phyloP scores from a whole-genome alignment of 2,113 vertebrate species.

The Phaethon lepturus region DNA sequence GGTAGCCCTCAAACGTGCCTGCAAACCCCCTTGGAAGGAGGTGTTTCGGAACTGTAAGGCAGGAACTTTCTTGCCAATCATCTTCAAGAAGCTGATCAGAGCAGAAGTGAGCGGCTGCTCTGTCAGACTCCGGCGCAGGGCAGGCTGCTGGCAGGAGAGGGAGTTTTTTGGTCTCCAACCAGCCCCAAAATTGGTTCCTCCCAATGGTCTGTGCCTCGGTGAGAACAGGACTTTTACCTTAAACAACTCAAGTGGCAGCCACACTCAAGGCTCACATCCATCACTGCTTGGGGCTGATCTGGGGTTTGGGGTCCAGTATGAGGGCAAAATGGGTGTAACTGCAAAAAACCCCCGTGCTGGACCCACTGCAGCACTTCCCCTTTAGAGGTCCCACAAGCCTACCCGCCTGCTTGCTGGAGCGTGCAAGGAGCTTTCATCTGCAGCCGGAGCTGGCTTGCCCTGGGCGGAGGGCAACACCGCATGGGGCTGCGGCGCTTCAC shows the following conservation, averaged over 20 bases:
- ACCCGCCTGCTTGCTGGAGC: not conserved
- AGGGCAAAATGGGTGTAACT: no score
- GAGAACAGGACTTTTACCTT: not conserved
- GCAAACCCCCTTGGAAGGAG: not conserved
- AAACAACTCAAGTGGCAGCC: not conserved
- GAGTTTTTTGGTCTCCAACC: not conserved
- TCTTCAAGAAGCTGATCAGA: not conserved
- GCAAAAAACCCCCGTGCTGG: rapidly evolving
- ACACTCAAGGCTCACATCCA: not conserved
- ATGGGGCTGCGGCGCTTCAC: rapidly evolving
- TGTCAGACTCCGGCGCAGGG: rapidly evolving
- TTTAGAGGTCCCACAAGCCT: not conserved
- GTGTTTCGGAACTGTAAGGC: not conserved
- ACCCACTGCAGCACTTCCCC: rapidly evolving
- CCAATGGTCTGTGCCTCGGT: rapidly evolving
- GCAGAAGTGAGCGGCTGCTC: not conserved
- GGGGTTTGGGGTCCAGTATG: not conserved
- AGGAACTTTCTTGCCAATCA: not conserved
- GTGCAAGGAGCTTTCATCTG: rapidly evolving
- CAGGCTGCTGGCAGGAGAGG: not conserved
- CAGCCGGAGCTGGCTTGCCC: not conserved
- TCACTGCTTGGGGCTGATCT: rapidly evolving
- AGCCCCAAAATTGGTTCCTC: not conserved
- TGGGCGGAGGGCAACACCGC: not conserved
- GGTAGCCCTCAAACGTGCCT: rapidly evolving